Evolutionary conservation across 2,113 vertebrate genomes (phyloP).

Genomic region (Carassius gibelio): DNA sequence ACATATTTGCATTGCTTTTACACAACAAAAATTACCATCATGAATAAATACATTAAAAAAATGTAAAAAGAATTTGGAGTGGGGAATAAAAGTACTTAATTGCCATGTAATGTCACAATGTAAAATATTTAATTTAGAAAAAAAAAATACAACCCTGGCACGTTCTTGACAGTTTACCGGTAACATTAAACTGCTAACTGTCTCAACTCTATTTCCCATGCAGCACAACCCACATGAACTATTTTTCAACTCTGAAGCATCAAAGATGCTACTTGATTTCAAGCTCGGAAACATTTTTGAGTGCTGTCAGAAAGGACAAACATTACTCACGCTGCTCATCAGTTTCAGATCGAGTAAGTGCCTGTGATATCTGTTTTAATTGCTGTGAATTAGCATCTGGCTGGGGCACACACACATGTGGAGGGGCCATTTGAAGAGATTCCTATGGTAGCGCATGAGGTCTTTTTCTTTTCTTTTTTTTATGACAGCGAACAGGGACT

Average conservation of each 20-base stretch:
- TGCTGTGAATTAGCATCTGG: constrained; percentile 54
- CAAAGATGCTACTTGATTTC: background rate
- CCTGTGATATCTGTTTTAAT: constrained; percentile 48
- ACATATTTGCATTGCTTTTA: no score
- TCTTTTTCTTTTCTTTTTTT: background rate
- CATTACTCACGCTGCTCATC: constrained; percentile 47
- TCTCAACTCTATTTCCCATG: background rate
- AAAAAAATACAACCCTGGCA: no score
- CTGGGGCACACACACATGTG: constrained; percentile 28
- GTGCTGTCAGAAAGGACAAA: constrained; percentile 47
- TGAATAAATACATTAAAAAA: no score
- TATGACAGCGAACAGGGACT: constrained; percentile 42
- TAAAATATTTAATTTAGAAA: no score
- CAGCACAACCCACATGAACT: constrained; percentile 12
- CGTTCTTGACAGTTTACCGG: no score
- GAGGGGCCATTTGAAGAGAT: constrained; percentile 21
- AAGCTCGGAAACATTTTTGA: background rate
- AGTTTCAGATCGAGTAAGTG: constrained; percentile 40
- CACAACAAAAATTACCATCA: no score
- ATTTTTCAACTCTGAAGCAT: background rate
- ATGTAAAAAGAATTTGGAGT: no score
- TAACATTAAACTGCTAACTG: background rate
- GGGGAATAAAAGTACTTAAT: background rate
- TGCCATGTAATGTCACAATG: no score
- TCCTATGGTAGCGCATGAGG: constrained; percentile 22